These are phyloP conservation scores for Apodemia duryi DNA, from an alignment of 2,888 invertebrate genomes.

Conservation along the genomic window DNA sequence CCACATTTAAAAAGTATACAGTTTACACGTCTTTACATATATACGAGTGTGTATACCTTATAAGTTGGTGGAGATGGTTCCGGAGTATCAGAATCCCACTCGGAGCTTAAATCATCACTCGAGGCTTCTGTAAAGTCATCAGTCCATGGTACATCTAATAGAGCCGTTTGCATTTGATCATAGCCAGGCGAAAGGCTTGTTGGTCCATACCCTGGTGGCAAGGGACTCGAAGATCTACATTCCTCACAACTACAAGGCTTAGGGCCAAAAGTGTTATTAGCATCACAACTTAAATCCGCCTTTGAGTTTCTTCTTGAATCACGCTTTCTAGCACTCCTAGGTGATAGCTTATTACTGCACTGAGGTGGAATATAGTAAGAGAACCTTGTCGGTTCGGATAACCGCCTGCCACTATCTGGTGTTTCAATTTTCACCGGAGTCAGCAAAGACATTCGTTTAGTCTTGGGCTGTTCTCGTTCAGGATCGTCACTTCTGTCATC, in stretches of 20 bases:
- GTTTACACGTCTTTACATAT: slow-evolving; percentile 19
- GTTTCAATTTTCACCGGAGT: slow-evolving; percentile 70
- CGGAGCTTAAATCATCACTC: slow-evolving; percentile 93
- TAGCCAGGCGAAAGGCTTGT: slow-evolving; percentile 82
- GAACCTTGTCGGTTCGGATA: slow-evolving; percentile 61
- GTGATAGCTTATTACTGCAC: slow-evolving; percentile 68
- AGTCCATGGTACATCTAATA: slow-evolving; percentile 86
- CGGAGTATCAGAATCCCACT: slow-evolving; percentile 92
- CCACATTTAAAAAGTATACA: background rate
- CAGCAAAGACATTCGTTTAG: slow-evolving; percentile 67
- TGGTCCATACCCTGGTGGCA: slow-evolving; percentile 68
- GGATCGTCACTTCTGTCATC: slow-evolving; percentile 45
- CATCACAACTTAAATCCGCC: slow-evolving; percentile 48
- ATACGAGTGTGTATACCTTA: slow-evolving; percentile 44
- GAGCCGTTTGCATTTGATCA: slow-evolving; percentile 87
- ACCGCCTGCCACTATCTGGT: slow-evolving; percentile 59
- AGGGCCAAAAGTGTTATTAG: slow-evolving; percentile 51
- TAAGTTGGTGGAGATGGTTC: slow-evolving; percentile 71
- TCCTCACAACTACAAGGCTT: slow-evolving; percentile 72
- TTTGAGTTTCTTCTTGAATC: slow-evolving; percentile 59
- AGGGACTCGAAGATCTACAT: slow-evolving; percentile 74
- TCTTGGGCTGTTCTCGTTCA: slow-evolving; percentile 54
- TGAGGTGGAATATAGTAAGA: slow-evolving; percentile 64
- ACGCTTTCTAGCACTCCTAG: slow-evolving; percentile 64
- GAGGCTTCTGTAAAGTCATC: slow-evolving; percentile 93